These are phyloP conservation scores for Eledona agricola DNA, from an alignment of 2,888 invertebrate species.

Conservation along the genomic window DNA sequence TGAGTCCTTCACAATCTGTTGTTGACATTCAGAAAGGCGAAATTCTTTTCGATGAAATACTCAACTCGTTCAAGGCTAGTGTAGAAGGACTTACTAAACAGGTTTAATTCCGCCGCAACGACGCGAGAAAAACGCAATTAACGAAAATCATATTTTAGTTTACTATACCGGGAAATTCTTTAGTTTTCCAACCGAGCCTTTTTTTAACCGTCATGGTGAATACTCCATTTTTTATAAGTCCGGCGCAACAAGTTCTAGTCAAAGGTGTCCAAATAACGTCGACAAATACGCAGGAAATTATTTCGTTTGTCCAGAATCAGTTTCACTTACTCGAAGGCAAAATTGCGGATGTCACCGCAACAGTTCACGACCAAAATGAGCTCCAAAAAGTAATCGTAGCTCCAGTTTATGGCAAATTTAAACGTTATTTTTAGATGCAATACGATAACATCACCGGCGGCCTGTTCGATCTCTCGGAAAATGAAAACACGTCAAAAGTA, in stretches of 20 bases:
- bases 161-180: constrained; percentile 71
- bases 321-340: constrained; percentile 70
- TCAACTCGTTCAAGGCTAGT: constrained; percentile 66
- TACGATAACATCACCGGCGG: constrained; percentile 66
- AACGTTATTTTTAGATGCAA: constrained; percentile 60
- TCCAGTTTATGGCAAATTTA: not conserved
- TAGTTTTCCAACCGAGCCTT: constrained; percentile 72
- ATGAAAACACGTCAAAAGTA: constrained; percentile 62
- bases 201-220: constrained; percentile 80
- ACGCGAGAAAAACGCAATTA: not conserved
- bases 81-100: constrained; percentile 67
- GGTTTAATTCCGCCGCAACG: constrained; percentile 54
- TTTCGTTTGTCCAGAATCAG: constrained; percentile 67
- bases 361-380: constrained; percentile 67
- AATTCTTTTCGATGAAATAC: constrained; percentile 71
- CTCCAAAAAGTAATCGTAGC: constrained; percentile 56
- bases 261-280: constrained; percentile 73
- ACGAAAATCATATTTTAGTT: constrained; percentile 66
- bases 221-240: constrained; percentile 76
- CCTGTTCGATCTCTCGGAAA: constrained; percentile 64
- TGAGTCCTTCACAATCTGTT: constrained; percentile 79
- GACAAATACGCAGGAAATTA: constrained; percentile 68
- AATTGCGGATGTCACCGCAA: constrained; percentile 67
- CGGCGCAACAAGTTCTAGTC: constrained; percentile 76
- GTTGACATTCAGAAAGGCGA: constrained; percentile 71